Evolutionary conservation across 2,888 invertebrate genomes (phyloP), one percentile per base, ranked within the genome.

Genomic region (Plemyria rubiginata): DNA sequence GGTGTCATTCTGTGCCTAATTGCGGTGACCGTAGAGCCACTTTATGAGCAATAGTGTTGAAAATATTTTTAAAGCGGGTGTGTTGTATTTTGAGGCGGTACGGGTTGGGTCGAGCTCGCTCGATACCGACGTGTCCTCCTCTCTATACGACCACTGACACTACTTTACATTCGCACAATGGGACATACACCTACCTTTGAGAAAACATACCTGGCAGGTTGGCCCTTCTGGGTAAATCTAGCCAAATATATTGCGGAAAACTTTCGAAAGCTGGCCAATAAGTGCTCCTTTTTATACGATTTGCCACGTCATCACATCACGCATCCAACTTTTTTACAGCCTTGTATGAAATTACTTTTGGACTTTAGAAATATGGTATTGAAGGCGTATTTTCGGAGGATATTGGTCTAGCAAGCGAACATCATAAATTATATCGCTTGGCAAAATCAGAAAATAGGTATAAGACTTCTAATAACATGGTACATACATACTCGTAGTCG

Each of bases 21-120:
- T n/a, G n/a, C n/a, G n/a, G n/a, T n/a, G n/a, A n/a, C n/a, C n/a
- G n/a, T n/a, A n/a, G n/a, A n/a, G n/a, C n/a, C n/a, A n/a, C n/a
- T n/a, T n/a, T n/a, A n/a, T n/a, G n/a, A n/a, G n/a, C n/a, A n/a
- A n/a, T n/a, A n/a, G n/a, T n/a, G n/a, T n/a, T n/a, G n/a, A n/a
- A n/a, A 77, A 79, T 78, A 80, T 80, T 79, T 79, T 79, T 70
- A 75, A 76, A 73, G 68, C 70, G 70, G 62, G 68, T 54, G 68
- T 75, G 74, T 75, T 75, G 75, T 79, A 74, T 76, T 78, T 77
- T 73, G 79, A 78, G n/a, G 73, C 73, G 70, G 72, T 54, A 61
- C 64, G 70, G 70, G 64, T 67, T 67, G 57, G 67, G 66, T 62
- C 54, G 67, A 67, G 66, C 70, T 64, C 74, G 71, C 62, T 70